phyloP scores from a whole-genome alignment of 1,140 invertebrate species.

The Zaprionus gabonicus region DNA sequence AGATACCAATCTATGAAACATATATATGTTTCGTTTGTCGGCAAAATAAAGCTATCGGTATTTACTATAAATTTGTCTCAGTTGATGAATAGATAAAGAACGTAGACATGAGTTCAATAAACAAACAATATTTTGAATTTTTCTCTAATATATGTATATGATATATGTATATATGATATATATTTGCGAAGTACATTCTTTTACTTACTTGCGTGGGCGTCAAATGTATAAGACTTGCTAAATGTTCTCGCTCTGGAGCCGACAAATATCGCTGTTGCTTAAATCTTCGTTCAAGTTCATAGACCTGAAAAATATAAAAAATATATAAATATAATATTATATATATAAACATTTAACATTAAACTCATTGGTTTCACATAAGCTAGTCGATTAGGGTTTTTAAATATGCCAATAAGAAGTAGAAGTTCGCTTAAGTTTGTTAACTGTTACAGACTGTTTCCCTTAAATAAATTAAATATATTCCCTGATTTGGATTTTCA shows the following conservation, averaged over 20 bases:
- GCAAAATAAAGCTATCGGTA: neutral
- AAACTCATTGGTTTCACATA: neutral
- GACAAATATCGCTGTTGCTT: constrained; percentile 98
- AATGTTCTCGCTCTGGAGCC: constrained; percentile 97
- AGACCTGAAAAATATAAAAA: constrained; percentile 89
- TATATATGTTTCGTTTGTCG: neutral
- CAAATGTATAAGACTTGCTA: constrained; percentile 96
- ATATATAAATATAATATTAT: neutral
- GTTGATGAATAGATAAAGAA: neutral
- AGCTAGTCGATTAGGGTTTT: no score
- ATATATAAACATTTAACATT: no score
- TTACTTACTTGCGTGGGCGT: constrained; percentile 96
- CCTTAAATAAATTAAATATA: neutral
- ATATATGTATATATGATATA: no score
- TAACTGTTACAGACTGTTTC: no score
- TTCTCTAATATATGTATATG: no score
- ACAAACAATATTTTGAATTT: no score
- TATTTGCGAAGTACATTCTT: neutral
- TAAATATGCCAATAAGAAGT: no score
- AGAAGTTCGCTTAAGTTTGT: no score
- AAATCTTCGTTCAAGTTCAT: constrained; percentile 98
- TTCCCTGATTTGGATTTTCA: neutral
- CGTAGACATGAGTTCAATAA: neutral
- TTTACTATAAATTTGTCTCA: neutral
- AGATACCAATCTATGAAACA: neutral